Percentiles rank a stretch among this genome's conserved stretches.
Evolutionary conservation across 2,113 vertebrate genomes (phyloP).

Genomic region (Sterna hirundo): DNA sequence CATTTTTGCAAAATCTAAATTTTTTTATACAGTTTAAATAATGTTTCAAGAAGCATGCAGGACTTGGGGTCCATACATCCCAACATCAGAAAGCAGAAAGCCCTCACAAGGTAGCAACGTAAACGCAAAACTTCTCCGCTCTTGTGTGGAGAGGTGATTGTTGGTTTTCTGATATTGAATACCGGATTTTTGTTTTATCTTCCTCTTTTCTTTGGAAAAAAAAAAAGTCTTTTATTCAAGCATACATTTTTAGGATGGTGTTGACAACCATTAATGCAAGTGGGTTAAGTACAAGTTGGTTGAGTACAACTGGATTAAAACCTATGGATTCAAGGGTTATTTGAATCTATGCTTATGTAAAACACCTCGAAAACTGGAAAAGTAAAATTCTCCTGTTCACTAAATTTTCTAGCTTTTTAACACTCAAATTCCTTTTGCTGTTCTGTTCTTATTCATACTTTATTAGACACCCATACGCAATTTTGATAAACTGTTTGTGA

Average conservation of each 20-base stretch:
- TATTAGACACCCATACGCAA: not conserved
- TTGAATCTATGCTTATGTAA: not conserved
- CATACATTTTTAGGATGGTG: not conserved
- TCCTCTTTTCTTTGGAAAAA: not conserved
- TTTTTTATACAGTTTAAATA: not conserved
- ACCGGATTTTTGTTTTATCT: not conserved
- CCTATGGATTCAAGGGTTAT: not conserved
- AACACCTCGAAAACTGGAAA: not conserved
- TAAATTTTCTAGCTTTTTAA: not conserved
- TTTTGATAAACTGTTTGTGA: not conserved
- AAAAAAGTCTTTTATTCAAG: not conserved
- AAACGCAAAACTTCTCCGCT: not conserved
- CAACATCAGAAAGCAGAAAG: not conserved
- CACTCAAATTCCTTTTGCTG: not conserved
- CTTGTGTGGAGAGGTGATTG: fast-evolving
- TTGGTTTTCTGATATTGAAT: not conserved
- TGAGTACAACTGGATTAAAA: not conserved
- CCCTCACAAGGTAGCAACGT: not conserved
- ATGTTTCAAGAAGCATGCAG: not conserved
- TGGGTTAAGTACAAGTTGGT: not conserved
- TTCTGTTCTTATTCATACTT: not conserved
- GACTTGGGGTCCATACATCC: too few relatives aligned
- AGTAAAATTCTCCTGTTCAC: not conserved
- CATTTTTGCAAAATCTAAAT: not conserved
- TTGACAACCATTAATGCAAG: not conserved